Evolutionary conservation across 1,140 invertebrate genomes (phyloP).

Genomic region (Cydia fagiglandana): DNA sequence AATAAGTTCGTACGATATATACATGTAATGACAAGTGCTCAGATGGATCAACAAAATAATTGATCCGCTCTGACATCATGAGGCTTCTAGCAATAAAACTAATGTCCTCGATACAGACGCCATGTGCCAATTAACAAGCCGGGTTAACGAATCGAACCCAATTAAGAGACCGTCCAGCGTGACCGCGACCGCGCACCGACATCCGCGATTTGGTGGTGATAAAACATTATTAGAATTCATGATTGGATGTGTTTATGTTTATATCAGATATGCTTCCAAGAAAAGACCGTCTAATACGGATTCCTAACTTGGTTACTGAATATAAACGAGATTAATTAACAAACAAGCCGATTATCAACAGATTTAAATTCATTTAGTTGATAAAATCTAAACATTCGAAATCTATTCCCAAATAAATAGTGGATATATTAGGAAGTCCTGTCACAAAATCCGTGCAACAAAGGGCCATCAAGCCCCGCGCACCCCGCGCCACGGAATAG

Average conservation of each 20-base stretch:
- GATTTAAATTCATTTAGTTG: conserved; percentile 18
- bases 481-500: conserved; percentile 66
- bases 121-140: conserved; percentile 21
- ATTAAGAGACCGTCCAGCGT: conserved; percentile 16
- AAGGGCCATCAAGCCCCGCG: conserved; percentile 55
- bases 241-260: background rate
- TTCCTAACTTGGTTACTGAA: conserved; percentile 5
- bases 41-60: conserved; percentile 21
- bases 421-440: conserved; percentile 32
- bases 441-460: conserved; percentile 44
- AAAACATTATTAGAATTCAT: background rate
- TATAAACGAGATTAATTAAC: conserved; percentile 19
- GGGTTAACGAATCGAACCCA: conserved; percentile 30
- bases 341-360: conserved; percentile 23
- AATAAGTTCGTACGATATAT: background rate
- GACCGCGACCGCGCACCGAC: background rate
- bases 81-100: conserved; percentile 25
- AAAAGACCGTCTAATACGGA: background rate
- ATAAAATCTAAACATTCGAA: conserved; percentile 11
- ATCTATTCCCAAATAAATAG: conserved; percentile 35
- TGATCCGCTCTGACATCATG: conserved; percentile 10
- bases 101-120: conserved; percentile 18
- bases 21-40: background rate
- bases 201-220: conserved; percentile 8
- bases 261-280: background rate